A percentile compares a stretch with the other conserved stretches of the same genome.
Conservation (phyloP, 2,797 vertebrate species). For the Manis crassicaudata region DNA sequence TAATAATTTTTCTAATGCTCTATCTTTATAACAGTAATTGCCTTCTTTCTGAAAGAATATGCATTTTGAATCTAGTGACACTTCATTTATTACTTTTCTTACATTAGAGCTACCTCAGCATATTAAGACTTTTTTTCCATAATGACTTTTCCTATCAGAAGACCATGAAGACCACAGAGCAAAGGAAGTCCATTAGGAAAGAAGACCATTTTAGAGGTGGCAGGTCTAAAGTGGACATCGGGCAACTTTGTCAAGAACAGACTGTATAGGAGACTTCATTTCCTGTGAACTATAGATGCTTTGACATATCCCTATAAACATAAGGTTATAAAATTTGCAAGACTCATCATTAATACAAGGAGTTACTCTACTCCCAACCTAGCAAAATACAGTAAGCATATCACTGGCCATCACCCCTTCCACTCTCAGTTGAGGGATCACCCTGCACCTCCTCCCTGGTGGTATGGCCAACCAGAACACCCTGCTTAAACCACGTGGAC, state of each 20-base stretch:
- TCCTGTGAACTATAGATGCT: neutral
- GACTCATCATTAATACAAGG: neutral
- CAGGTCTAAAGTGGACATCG: neutral
- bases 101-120: slow-evolving; percentile 72
- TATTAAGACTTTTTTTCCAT: slow-evolving; percentile 59
- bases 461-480: neutral
- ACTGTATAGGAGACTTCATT: neutral
- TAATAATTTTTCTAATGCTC: slow-evolving; percentile 47
- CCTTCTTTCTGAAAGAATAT: slow-evolving; percentile 71
- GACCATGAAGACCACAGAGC: slow-evolving; percentile 42
- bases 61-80: slow-evolving; percentile 64
- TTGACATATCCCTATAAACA: neutral
- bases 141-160: slow-evolving; percentile 73
- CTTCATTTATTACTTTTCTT: slow-evolving; percentile 76
- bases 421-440: too few species aligned
- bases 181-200: slow-evolving; percentile 60
- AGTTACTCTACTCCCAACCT: neutral
- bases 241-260: neutral
- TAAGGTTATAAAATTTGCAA: neutral
- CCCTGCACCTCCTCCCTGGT: neutral
- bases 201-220: neutral
- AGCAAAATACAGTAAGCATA: neutral
- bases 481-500: neutral
- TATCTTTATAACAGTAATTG: slow-evolving; percentile 79
- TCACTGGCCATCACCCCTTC: neutral